Conservation (phyloP, 2,113 vertebrate genomes). For the Salvelinus namaycush region DNA sequence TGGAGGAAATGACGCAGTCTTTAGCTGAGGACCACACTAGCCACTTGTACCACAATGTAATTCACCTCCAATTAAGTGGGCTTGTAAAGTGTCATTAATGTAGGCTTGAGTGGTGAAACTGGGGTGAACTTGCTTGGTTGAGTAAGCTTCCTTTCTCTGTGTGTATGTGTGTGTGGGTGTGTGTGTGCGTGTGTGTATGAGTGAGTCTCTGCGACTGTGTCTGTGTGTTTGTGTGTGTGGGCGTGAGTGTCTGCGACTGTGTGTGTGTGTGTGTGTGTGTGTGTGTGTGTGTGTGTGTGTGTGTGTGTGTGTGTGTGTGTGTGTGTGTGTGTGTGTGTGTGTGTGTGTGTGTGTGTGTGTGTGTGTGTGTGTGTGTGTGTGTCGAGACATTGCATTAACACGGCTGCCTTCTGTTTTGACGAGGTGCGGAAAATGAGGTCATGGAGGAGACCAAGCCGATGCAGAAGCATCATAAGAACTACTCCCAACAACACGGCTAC, state of each 20-base stretch:
- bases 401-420: slow-evolving; percentile 61
- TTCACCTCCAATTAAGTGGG: slow-evolving; percentile 27
- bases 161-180: neutral
- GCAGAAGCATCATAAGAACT: slow-evolving; percentile 77
- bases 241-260: too few relatives aligned
- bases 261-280: too few relatives aligned
- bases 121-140: slow-evolving; percentile 25
- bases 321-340: neutral
- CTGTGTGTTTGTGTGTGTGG: slow-evolving; percentile 1
- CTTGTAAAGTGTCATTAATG: slow-evolving; percentile 23
- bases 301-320: slow-evolving; percentile 8
- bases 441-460: slow-evolving; percentile 78
- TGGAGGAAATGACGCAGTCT: slow-evolving; percentile 23
- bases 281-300: slow-evolving; percentile 5
- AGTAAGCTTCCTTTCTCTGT: slow-evolving; percentile 22
- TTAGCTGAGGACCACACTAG: slow-evolving; percentile 31
- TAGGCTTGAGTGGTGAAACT: slow-evolving; percentile 1
- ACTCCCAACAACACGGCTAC: slow-evolving; percentile 67
- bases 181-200: too few relatives aligned
- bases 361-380: slow-evolving; percentile 2
- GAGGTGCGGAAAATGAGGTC: slow-evolving; percentile 85
- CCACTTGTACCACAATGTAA: slow-evolving; percentile 26
- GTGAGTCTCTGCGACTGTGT: too few relatives aligned
- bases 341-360: neutral
- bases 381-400: slow-evolving; percentile 59